These are phyloP conservation scores for Alviniconcha marisindica DNA, from an alignment of 1,140 invertebrate species.

Conservation along the genomic window DNA sequence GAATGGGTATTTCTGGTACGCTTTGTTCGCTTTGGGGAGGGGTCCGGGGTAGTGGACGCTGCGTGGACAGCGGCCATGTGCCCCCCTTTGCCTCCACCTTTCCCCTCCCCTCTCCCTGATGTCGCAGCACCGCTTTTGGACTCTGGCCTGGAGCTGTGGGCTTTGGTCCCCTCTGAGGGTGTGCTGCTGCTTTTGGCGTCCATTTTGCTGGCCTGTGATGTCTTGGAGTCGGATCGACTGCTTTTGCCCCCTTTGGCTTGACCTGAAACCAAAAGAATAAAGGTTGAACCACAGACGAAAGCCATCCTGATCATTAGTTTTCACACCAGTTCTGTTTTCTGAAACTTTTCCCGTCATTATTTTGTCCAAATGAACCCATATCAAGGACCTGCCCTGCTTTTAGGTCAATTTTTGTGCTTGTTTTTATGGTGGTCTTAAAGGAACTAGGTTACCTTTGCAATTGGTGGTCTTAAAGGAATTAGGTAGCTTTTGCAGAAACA, in stretches of 20 bases:
- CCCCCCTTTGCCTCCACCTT: not conserved
- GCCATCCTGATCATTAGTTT: too few species aligned
- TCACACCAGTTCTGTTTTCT: too few species aligned
- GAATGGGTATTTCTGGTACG: constrained; percentile 64
- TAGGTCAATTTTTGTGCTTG: too few species aligned
- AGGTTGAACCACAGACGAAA: not conserved
- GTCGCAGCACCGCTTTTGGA: not conserved
- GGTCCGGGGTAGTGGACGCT: constrained; percentile 57
- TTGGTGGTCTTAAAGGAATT: too few species aligned
- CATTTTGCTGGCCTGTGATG: not conserved
- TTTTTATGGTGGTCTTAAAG: too few species aligned
- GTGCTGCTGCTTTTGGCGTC: not conserved
- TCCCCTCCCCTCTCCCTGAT: constrained; percentile 2
- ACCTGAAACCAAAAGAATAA: not conserved
- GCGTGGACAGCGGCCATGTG: not conserved
- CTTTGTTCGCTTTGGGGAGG: constrained; percentile 68
- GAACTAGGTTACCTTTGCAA: too few species aligned
- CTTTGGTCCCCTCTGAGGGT: not conserved
- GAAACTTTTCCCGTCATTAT: too few species aligned
- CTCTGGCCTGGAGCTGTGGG: not conserved
- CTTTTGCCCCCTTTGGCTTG: constrained; percentile 29
- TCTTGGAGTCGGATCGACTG: constrained; percentile 31
- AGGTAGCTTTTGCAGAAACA: too few species aligned
- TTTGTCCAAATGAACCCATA: too few species aligned
- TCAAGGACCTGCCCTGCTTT: too few species aligned